Conservation (phyloP, 2,888 invertebrate species). For the Ceraclea dissimilis region DNA sequence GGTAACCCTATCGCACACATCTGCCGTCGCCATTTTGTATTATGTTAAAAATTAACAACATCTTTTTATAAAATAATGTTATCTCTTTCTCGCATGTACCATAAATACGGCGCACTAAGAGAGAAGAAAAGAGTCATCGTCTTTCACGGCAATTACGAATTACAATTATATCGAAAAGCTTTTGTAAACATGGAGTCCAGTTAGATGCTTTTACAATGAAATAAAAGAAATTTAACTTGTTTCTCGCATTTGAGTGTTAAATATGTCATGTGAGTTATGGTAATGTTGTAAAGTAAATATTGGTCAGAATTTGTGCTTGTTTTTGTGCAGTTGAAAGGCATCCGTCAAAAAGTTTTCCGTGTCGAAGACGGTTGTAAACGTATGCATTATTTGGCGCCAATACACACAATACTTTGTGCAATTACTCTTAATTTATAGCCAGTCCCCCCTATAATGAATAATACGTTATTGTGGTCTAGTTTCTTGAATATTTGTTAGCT, state of each 20-base stretch:
- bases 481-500: background rate
- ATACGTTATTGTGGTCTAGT: background rate
- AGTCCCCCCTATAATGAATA: background rate
- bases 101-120: background rate
- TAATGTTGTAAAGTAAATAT: background rate
- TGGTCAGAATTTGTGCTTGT: background rate
- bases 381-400: conserved; percentile 23
- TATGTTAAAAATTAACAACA: conserved; percentile 6
- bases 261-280: conserved; percentile 12
- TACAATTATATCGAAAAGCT: conserved; percentile 10
- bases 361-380: conserved; percentile 19
- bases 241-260: conserved; percentile 9
- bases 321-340: background rate
- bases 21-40: conserved; percentile 25
- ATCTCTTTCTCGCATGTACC: conserved; percentile 5
- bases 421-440: background rate
- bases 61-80: conserved; percentile 4
- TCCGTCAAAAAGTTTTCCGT: conserved; percentile 7
- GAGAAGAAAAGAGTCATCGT: background rate
- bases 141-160: conserved; percentile 1
- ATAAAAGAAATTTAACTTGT: conserved; percentile 14
- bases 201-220: conserved; percentile 19
- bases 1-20: conserved; percentile 11
- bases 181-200: conserved; percentile 23
- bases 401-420: conserved; percentile 7